phyloP scores from a whole-genome alignment of 1,140 invertebrate species.

The Diachasmimorpha longicaudata region DNA sequence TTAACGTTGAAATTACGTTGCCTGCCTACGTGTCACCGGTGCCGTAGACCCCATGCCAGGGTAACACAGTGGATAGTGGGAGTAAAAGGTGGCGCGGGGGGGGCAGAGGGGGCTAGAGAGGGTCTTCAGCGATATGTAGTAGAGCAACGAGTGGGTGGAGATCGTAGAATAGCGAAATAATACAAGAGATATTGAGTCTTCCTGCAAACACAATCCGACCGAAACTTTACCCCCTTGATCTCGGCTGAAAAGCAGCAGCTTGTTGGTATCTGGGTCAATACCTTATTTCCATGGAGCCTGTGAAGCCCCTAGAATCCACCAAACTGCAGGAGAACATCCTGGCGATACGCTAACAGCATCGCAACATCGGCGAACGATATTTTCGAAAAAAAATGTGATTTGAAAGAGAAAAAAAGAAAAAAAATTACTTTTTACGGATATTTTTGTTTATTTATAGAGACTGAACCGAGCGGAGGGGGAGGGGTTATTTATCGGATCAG shows the following conservation, averaged over 20 bases:
- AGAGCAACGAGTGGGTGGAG: not conserved
- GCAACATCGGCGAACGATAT: no score
- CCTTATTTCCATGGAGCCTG: constrained; percentile 24
- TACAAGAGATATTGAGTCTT: not conserved
- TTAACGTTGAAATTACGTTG: constrained; percentile 9
- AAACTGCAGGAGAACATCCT: constrained; percentile 12
- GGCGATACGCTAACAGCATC: not conserved
- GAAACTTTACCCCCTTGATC: not conserved
- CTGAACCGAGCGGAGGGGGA: no score
- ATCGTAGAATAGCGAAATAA: not conserved
- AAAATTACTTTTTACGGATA: no score
- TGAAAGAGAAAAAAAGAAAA: not conserved
- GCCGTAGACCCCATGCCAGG: not conserved
- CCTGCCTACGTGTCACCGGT: constrained; percentile 2
- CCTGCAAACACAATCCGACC: not conserved
- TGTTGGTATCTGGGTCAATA: constrained; percentile 6
- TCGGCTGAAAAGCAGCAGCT: not conserved
- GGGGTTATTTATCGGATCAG: no score
- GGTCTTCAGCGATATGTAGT: not conserved
- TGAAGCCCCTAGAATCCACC: constrained; percentile 17
- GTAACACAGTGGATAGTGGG: not conserved
- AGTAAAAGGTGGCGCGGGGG: not conserved
- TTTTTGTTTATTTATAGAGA: no score
- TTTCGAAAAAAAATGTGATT: not conserved
- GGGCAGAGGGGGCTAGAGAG: no score